Evolutionary conservation across 2,113 vertebrate species (phyloP).

Genomic region (Pygoscelis adeliae): DNA sequence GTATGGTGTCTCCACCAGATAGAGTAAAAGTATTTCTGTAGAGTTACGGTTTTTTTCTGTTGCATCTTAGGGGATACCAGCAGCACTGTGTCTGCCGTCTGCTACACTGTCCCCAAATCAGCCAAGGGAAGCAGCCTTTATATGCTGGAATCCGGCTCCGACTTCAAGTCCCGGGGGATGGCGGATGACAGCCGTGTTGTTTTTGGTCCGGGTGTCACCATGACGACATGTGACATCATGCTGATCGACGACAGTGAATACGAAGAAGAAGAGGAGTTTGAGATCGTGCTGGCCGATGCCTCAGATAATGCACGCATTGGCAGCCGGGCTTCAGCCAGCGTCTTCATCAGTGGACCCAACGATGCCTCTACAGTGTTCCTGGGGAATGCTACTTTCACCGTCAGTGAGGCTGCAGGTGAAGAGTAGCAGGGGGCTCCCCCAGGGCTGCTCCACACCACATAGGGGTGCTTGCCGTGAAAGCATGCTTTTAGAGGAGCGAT

Average conservation of each 20-base stretch:
- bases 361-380: conserved; percentile 90
- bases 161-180: conserved; percentile 90
- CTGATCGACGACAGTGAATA: conserved; percentile 96
- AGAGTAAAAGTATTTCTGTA: background rate
- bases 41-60: background rate
- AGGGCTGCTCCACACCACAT: accelerated
- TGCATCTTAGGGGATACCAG: conserved; percentile 84
- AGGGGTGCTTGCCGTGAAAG: background rate
- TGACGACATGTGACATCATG: conserved; percentile 85
- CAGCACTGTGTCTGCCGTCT: conserved; percentile 89
- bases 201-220: conserved; percentile 84
- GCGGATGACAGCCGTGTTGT: conserved; percentile 81
- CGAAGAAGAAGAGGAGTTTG: conserved; percentile 93
- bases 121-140: conserved; percentile 90
- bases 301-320: conserved; percentile 88
- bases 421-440: background rate
- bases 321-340: conserved; percentile 74
- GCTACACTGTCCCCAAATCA: conserved; percentile 86
- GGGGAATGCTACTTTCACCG: conserved; percentile 85
- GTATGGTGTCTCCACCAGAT: background rate
- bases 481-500: background rate
- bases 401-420: conserved; percentile 92
- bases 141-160: conserved; percentile 88
- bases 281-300: conserved; percentile 84
- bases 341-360: conserved; percentile 91